Conservation (phyloP, 1,140 invertebrate genomes). For the Cyrtorhinus lividipennis region DNA sequence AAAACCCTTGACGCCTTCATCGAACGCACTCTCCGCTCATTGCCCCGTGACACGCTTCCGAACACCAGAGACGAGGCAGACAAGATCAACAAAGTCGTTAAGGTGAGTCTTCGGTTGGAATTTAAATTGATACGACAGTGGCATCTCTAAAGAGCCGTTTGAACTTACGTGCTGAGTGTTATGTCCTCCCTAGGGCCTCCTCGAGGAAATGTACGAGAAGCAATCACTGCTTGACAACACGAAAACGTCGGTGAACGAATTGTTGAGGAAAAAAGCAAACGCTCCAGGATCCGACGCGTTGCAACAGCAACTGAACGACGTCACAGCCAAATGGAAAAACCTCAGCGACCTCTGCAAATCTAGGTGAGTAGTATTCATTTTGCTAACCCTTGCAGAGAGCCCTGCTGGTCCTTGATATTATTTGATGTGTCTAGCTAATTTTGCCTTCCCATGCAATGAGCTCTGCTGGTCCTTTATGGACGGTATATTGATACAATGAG, state of each 20-base stretch:
- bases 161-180: too few species aligned
- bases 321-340: conserved; percentile 69
- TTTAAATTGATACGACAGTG: too few species aligned
- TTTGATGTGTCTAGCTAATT: too few species aligned
- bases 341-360: conserved; percentile 75
- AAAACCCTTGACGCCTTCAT: conserved; percentile 59
- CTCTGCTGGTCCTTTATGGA: too few species aligned
- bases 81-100: conserved; percentile 70
- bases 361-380: conserved; percentile 23
- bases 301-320: conserved; percentile 63
- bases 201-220: conserved; percentile 89
- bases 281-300: conserved; percentile 67
- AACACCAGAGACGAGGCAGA: conserved; percentile 84
- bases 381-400: too few species aligned
- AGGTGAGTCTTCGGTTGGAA: conserved; percentile 39
- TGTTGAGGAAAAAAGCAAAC: conserved; percentile 65
- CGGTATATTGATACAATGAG: too few species aligned
- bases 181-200: conserved; percentile 37
- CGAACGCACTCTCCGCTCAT: conserved; percentile 65
- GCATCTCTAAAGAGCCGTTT: too few species aligned
- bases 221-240: conserved; percentile 81
- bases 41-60: conserved; percentile 66
- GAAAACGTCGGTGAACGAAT: conserved; percentile 68
- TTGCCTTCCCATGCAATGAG: too few species aligned
- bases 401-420: not conserved